Evolutionary conservation across 2,797 vertebrate genomes (phyloP).

Genomic region (Acestrorhynchus altus): DNA sequence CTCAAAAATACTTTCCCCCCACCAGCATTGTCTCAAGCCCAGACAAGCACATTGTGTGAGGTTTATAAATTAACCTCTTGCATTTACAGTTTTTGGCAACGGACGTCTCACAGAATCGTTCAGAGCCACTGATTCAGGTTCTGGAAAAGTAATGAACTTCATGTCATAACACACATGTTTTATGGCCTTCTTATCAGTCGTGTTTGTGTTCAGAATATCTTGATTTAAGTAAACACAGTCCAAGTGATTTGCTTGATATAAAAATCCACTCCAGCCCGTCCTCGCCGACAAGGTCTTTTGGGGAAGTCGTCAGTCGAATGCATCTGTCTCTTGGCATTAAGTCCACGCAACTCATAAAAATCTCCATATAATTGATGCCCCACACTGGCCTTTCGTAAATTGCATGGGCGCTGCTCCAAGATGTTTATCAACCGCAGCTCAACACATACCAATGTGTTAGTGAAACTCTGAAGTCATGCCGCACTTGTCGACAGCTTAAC

Average conservation of each 20-base stretch:
- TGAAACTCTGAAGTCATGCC: conserved; percentile 37
- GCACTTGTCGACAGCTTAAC: conserved; percentile 35
- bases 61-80: conserved; percentile 77
- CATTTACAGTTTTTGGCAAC: conserved; percentile 69
- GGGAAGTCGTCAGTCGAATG: conserved; percentile 34
- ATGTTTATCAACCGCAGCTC: conserved; percentile 67
- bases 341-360: conserved; percentile 65
- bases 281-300: conserved; percentile 34
- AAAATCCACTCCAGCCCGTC: conserved; percentile 33
- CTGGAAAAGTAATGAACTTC: conserved; percentile 55
- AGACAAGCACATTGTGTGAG: conserved; percentile 72
- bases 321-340: conserved; percentile 55
- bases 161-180: conserved; percentile 62
- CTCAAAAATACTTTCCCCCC: conserved; percentile 68
- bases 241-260: conserved; percentile 45
- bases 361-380: conserved; percentile 65
- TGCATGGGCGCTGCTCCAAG: conserved; percentile 63
- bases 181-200: conserved; percentile 61
- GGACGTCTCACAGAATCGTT: conserved; percentile 55
- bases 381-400: conserved; percentile 65
- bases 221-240: conserved; percentile 55
- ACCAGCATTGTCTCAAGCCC: conserved; percentile 74
- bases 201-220: conserved; percentile 59
- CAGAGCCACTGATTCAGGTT: conserved; percentile 56
- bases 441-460: conserved; percentile 61